phyloP scores from a whole-genome alignment of 2,113 vertebrate species.

The Semnornis frantzii region DNA sequence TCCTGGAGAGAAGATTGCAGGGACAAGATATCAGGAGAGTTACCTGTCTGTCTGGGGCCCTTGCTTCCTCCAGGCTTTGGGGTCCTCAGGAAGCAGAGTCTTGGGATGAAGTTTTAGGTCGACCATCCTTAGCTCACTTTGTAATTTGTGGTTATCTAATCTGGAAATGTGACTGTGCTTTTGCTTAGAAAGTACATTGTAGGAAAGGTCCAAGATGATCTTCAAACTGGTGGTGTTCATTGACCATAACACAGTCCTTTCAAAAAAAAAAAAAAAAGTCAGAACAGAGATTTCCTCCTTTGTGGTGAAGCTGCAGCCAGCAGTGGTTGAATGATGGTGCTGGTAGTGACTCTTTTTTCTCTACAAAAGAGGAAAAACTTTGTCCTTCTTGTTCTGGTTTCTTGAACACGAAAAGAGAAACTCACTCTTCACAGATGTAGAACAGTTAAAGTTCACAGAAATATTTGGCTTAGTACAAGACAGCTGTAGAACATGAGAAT shows the following conservation, averaged over 20 bases:
- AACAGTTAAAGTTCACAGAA: slow-evolving; percentile 1
- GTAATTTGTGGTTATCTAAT: neutral
- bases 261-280: neutral
- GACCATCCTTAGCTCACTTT: neutral
- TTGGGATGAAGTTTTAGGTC: no score
- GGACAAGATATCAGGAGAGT: neutral
- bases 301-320: slow-evolving; percentile 4
- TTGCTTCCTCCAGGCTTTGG: neutral
- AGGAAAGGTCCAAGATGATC: neutral
- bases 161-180: neutral
- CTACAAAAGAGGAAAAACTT: slow-evolving; percentile 36
- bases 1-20: neutral
- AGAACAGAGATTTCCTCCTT: slow-evolving; percentile 15
- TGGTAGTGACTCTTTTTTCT: slow-evolving; percentile 20
- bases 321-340: neutral
- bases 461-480: neutral
- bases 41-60: no score
- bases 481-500: slow-evolving; percentile 40
- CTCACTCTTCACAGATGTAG: slow-evolving; percentile 43
- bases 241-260: neutral
- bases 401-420: slow-evolving; percentile 62
- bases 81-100: neutral
- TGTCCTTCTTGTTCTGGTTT: slow-evolving; percentile 53
- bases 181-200: neutral
- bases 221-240: neutral